A percentile compares a stretch with the other conserved stretches of the same genome.
These are phyloP conservation scores for Megamerina dolium DNA, from an alignment of 2,888 invertebrate genomes.

Conservation along the genomic window DNA sequence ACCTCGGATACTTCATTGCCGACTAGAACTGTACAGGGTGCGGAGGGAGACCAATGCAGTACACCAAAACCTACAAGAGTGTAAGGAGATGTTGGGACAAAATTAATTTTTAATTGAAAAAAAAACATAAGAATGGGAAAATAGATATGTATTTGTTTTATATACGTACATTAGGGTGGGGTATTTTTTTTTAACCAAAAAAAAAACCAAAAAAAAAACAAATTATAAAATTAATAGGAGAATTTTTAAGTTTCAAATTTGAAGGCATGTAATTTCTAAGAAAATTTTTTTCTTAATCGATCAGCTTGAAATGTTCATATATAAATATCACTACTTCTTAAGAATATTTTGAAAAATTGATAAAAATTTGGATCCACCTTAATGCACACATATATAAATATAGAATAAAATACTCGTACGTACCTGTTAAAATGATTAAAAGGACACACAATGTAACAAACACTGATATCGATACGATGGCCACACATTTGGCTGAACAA, in stretches of 20 bases:
- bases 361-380: no score
- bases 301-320: no score
- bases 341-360: no score
- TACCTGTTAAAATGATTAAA: slow-evolving; percentile 83
- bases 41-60: slow-evolving; percentile 76
- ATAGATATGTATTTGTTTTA: not conserved
- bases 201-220: no score
- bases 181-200: slow-evolving; percentile 1
- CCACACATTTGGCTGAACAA: slow-evolving; percentile 90
- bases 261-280: no score
- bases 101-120: slow-evolving; percentile 1
- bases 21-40: slow-evolving; percentile 78
- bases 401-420: slow-evolving; percentile 21
- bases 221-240: no score
- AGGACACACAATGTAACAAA: slow-evolving; percentile 76
- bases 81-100: not conserved
- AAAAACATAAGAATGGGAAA: not conserved
- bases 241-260: no score
- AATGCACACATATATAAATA: no score
- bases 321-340: no score
- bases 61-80: slow-evolving; percentile 65
- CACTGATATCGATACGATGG: slow-evolving; percentile 79
- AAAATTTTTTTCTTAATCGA: no score
- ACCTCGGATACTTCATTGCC: slow-evolving; percentile 70
- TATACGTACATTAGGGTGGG: no score